Percentiles rank a stretch among this genome's conserved stretches.
These are phyloP conservation scores for Meganola albula DNA, from an alignment of 2,888 invertebrate genomes.

Conservation along the genomic window DNA sequence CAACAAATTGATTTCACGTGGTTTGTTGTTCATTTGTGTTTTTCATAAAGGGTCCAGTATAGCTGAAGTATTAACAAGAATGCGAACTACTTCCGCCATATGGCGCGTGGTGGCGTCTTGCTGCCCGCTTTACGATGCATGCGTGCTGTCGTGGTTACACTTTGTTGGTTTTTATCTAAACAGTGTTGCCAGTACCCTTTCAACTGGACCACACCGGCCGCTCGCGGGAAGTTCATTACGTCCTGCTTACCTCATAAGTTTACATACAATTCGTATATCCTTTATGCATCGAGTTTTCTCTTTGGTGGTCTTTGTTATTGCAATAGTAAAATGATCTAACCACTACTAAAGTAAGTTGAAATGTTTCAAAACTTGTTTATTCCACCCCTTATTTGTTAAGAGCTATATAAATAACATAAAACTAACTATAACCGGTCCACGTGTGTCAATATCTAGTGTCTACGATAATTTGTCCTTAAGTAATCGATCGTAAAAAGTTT, in stretches of 20 bases:
- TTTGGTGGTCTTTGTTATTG: constrained; percentile 39
- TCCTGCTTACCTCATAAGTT: constrained; percentile 30
- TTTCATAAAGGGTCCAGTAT: constrained; percentile 26
- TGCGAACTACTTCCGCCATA: constrained; percentile 59
- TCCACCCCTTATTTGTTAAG: constrained; percentile 36
- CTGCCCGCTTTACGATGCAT: constrained; percentile 36
- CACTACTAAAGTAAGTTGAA: too few species aligned
- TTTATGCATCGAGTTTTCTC: constrained; percentile 16
- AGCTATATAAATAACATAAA: constrained; percentile 34
- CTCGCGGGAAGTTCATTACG: constrained; percentile 31
- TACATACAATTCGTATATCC: constrained; percentile 21
- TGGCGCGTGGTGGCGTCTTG: constrained; percentile 41
- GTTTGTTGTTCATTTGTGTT: constrained; percentile 22
- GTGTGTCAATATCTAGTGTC: too few species aligned
- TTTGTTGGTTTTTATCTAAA: constrained; percentile 47
- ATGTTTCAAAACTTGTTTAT: constrained; percentile 33
- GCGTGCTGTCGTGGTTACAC: constrained; percentile 43
- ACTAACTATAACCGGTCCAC: constrained; percentile 26
- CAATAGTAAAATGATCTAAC: too few species aligned
- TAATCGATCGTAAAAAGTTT: constrained; percentile 39
- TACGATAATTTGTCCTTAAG: constrained; percentile 36
- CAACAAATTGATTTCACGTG: too few species aligned
- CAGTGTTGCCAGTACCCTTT: constrained; percentile 25
- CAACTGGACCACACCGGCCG: constrained; percentile 37
- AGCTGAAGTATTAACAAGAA: constrained; percentile 35